Conservation (phyloP, 1,140 invertebrate genomes). For the Meteorus sp. region DNA sequence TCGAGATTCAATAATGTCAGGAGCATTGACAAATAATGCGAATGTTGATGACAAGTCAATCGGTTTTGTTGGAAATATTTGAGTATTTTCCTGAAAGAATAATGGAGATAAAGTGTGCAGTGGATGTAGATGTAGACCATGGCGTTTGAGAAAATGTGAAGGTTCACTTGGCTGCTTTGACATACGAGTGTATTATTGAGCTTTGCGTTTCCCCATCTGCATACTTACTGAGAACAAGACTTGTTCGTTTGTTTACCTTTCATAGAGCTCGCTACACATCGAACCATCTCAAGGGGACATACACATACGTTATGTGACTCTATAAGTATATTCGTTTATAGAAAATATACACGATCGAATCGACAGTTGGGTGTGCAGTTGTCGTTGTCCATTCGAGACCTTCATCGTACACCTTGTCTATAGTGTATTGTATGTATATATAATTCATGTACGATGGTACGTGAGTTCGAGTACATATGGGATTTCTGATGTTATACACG, state of each 20-base stretch:
- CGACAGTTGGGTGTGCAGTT: slow-evolving; percentile 8
- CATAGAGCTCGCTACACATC: too few species aligned
- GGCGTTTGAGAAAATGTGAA: too few species aligned
- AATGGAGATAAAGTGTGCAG: too few species aligned
- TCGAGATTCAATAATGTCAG: too few species aligned
- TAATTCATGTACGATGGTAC: background rate
- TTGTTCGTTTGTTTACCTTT: background rate
- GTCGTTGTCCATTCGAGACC: background rate
- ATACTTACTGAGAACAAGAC: background rate
- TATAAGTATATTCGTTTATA: background rate
- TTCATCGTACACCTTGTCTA: background rate
- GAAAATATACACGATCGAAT: slow-evolving; percentile 13
- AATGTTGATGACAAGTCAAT: too few species aligned
- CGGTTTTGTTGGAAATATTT: too few species aligned
- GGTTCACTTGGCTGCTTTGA: too few species aligned
- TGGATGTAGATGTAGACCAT: too few species aligned
- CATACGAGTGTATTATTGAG: too few species aligned
- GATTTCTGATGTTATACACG: background rate
- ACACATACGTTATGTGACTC: background rate
- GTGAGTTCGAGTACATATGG: background rate
- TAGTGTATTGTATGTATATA: background rate
- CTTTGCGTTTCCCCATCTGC: background rate
- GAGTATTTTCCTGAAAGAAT: too few species aligned
- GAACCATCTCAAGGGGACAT: background rate
- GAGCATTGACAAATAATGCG: too few species aligned